Evolutionary conservation across 2,888 invertebrate genomes (phyloP).

Genomic region (Aphidius colemani): DNA sequence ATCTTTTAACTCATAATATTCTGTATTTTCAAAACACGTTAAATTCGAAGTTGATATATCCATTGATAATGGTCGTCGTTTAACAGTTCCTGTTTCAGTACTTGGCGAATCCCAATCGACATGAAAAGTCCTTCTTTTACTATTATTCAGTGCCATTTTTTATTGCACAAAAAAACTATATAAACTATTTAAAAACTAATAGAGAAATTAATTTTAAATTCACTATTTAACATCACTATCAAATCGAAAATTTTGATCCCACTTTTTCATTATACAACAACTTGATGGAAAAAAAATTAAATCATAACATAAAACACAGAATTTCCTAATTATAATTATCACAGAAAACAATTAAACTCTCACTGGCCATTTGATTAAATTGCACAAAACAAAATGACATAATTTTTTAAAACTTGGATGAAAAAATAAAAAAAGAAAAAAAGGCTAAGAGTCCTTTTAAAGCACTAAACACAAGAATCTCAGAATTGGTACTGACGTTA

Average conservation of each 20-base stretch:
- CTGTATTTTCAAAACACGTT: conserved; percentile 37
- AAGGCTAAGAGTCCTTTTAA: not conserved
- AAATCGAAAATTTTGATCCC: conserved; percentile 38
- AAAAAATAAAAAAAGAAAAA: not conserved
- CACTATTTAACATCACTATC: conserved; percentile 41
- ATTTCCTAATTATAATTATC: no score
- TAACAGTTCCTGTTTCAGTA: conserved; percentile 73
- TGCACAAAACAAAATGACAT: not conserved
- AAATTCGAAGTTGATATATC: conserved; percentile 34
- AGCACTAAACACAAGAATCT: not conserved
- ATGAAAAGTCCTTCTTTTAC: conserved; percentile 46
- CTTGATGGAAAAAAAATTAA: not conserved
- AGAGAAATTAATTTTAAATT: not conserved
- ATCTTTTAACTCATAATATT: conserved; percentile 39
- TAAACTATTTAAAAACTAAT: no score
- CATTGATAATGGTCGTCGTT: conserved; percentile 68
- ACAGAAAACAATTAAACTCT: not conserved
- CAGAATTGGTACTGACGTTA: conserved; percentile 16
- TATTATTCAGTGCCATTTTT: not conserved
- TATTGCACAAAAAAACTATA: not conserved
- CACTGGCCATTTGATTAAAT: not conserved
- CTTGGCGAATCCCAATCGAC: conserved; percentile 78
- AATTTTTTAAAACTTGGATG: not conserved
- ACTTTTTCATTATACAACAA: conserved; percentile 26
- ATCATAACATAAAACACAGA: not conserved